These are phyloP conservation scores for Ornithorhynchus anatinus DNA, from an alignment of 2,113 vertebrate genomes.

Conservation along the genomic window DNA sequence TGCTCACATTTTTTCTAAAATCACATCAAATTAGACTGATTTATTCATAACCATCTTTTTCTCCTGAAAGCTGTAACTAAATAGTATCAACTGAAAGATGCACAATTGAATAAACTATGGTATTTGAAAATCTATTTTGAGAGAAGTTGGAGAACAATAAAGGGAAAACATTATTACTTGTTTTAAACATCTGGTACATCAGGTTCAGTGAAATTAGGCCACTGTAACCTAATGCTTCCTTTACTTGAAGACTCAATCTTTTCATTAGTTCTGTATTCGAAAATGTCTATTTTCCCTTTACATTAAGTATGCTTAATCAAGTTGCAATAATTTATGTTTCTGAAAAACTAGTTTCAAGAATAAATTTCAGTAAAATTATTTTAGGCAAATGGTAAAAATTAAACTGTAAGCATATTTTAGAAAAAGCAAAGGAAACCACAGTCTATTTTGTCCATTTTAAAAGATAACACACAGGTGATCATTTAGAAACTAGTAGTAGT, in stretches of 20 bases:
- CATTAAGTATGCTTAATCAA: conserved; percentile 25
- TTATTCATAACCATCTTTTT: conserved; percentile 19
- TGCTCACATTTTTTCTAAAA: conserved; percentile 30
- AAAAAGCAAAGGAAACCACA: too few species aligned
- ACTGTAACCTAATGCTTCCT: not conserved
- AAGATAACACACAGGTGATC: too few species aligned
- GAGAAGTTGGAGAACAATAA: conserved; percentile 7
- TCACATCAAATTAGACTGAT: conserved; percentile 37
- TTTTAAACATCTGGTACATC: not conserved
- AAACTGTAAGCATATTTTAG: too few species aligned
- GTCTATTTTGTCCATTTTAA: too few species aligned
- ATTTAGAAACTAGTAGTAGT: too few species aligned
- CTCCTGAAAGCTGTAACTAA: conserved; percentile 16
- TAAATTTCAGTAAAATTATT: too few species aligned
- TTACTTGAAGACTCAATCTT: too few species aligned
- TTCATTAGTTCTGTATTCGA: too few species aligned
- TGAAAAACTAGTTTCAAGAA: too few species aligned
- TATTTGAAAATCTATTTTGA: not conserved
- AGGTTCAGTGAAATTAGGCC: not conserved
- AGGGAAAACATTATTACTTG: not conserved
- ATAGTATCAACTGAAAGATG: conserved; percentile 38
- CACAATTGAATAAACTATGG: conserved; percentile 28
- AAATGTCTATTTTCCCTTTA: not conserved
- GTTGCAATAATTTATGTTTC: not conserved
- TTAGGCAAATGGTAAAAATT: too few species aligned